These are phyloP conservation scores for Drosophila maculinotata DNA, from an alignment of 2,888 invertebrate species.

Conservation along the genomic window DNA sequence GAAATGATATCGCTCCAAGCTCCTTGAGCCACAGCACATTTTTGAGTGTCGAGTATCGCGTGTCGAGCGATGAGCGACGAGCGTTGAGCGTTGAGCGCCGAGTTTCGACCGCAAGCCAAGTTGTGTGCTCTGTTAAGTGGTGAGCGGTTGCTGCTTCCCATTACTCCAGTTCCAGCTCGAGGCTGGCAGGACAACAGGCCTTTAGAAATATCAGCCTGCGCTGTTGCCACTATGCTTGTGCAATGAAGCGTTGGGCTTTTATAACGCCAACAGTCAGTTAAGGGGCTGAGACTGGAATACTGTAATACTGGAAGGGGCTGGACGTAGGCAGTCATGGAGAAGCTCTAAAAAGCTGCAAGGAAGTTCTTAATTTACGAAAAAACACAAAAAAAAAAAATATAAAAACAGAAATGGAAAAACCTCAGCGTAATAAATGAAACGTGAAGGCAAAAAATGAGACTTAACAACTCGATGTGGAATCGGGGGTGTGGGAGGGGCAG, in stretches of 20 bases:
- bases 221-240: conserved; percentile 68
- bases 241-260: conserved; percentile 78
- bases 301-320: conserved; percentile 5
- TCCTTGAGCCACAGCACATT: conserved; percentile 45
- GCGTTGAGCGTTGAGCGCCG: conserved; percentile 19
- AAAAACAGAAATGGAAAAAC: conserved; percentile 47
- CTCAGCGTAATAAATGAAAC: conserved; percentile 73
- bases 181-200: conserved; percentile 43
- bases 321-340: conserved; percentile 58
- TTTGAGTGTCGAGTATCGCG: conserved; percentile 42
- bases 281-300: conserved; percentile 25
- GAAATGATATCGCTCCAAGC: conserved; percentile 55
- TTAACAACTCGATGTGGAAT: conserved; percentile 47
- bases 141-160: conserved; percentile 30
- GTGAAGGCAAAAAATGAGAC: conserved; percentile 65
- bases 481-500: not conserved
- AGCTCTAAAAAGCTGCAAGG: conserved; percentile 66
- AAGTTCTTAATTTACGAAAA: conserved; percentile 74
- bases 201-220: conserved; percentile 44
- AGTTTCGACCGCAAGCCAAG: conserved; percentile 61
- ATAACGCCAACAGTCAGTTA: conserved; percentile 78
- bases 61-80: conserved; percentile 10
- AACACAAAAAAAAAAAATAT: conserved; percentile 10
- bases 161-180: not conserved
- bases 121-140: conserved; percentile 67